Evolutionary conservation across 2,113 vertebrate species (phyloP), one percentile per base, ranked within the genome.

Genomic region (Agapornis roseicollis): DNA sequence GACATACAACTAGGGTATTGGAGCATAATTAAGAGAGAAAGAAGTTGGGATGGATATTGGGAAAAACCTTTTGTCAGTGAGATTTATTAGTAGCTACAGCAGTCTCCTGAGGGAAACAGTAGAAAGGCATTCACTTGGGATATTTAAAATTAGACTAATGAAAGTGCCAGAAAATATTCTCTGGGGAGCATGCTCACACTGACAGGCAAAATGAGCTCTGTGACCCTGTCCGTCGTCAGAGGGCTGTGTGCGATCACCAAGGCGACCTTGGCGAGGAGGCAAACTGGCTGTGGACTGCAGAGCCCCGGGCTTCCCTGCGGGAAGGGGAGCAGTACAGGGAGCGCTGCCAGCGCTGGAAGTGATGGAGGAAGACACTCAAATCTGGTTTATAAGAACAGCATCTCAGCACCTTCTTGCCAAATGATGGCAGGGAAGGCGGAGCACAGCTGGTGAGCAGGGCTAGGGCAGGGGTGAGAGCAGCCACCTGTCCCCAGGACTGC

Each of bases 91-190:
- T 44, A 94, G 63, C 31, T 82, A 79, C 58, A 70, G 27, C 70
- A 78, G 52, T 50, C 37, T 93, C 96, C 83, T 28, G 2, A 66
- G 83, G 92, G 96, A 89, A 93, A 65, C 11, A 85, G 77, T 65
- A 56, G 70, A 89, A 90, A 92, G 92, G 46, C 73, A 46, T 84
- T 94, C 92, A 58, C 77, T 92, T 72, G 88, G 85, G 96, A 89
- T 94, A 72, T 80, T 96, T 94, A 94, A 94, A 96, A 90, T 90
- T 69, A 97, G 88, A 96, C 83, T 96, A 95, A 96, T 96, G 96
- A 92, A 89, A 72, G 80, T 94, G 95, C 93, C 91, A 86, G 66
- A 37, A 89, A 90, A 84, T 74, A 93, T 88, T 84, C 90, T 65
- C 17, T 16, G 28, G 94, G 88, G 92, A 93, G 6, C 10, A 9